Evolutionary conservation across 1,140 invertebrate genomes (phyloP), one percentile per base, ranked within the genome.

Genomic region (Akabosia matsudoensis): DNA sequence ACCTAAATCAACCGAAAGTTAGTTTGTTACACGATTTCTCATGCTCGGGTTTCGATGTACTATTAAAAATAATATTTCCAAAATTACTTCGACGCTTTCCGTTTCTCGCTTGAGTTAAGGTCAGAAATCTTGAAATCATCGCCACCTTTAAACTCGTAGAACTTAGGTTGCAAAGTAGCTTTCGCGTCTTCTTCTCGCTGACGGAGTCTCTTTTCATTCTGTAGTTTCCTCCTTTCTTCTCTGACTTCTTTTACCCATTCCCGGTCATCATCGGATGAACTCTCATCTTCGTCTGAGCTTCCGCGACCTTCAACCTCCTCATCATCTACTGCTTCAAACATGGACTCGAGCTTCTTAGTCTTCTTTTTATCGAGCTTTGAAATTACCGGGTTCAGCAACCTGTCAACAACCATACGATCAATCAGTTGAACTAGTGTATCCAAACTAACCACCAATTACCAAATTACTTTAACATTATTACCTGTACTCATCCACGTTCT

Each of bases 301-400:
- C 79, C 79, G 33, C 82, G 82, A 18, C 83, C 86, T 76, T 86
- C 85, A 3, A 80, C 67, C 74, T 85, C 84, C 61, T 85, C 84
- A 74, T 82, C 79, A 61, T 74, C 85, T 37, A 89, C 84, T 78
- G 84, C 83, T 71, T 88, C 84, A 85, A 88, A 88, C 76, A 88
- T 84, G 73, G 81, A 83, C 88, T 86, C 82, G 30, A 80, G 79
- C 33, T 83, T 86, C 84, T 91, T 90, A 75, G 88, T 85, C 82
- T 88, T 89, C 1, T 84, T 85, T 83, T 91, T 92, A 76, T 92
- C 90, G 52, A 96, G 83, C 82, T 92, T 91, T 37, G 94, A 92
- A 22, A 97, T 86, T 22, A 96, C 92, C 33, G 95, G 95, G 86
- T 97, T 96, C n/a, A 97, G 84, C 31, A 97, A 85, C 54, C 85